phyloP scores from a whole-genome alignment of 2,797 vertebrate species.

The Malacoctenus gilli region DNA sequence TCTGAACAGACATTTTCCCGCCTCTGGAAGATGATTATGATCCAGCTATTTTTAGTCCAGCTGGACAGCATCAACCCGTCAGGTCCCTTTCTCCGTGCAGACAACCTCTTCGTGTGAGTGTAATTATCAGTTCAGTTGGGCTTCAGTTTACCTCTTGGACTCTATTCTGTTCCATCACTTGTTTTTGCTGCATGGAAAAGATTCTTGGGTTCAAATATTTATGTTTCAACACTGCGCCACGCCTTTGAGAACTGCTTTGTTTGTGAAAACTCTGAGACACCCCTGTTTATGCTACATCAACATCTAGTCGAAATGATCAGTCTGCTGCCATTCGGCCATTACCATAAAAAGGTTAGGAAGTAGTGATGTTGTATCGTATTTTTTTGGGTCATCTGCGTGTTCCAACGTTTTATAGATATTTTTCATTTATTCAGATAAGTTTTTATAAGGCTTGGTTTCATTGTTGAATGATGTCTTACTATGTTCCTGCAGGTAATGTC shows the following conservation, averaged over 20 bases:
- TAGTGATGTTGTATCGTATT: neutral
- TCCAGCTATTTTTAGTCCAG: constrained; percentile 26
- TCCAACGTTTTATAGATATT: too few species aligned
- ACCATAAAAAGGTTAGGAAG: too few species aligned
- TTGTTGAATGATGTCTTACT: too few species aligned
- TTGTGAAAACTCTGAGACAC: constrained; percentile 38
- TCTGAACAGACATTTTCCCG: constrained; percentile 25
- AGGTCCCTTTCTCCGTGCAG: constrained; percentile 52
- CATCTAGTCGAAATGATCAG: constrained; percentile 22
- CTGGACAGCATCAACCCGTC: constrained; percentile 23
- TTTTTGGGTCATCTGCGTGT: too few species aligned
- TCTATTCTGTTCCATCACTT: too few species aligned
- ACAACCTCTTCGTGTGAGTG: constrained; percentile 63
- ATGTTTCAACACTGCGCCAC: constrained; percentile 41
- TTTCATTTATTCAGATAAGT: too few species aligned
- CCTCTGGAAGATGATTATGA: constrained; percentile 37
- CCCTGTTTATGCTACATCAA: constrained; percentile 24
- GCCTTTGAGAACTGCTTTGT: constrained; percentile 41
- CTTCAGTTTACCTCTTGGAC: neutral
- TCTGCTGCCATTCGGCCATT: constrained; percentile 1
- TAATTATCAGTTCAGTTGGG: constrained; percentile 29
- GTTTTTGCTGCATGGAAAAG: too few species aligned
- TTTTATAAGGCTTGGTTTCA: too few species aligned
- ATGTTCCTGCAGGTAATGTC: constrained; percentile 67
- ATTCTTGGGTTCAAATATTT: too few species aligned